Base-by-base conservation (phyloP, 2,888 invertebrate species). In the Dynastes maya region DNA sequence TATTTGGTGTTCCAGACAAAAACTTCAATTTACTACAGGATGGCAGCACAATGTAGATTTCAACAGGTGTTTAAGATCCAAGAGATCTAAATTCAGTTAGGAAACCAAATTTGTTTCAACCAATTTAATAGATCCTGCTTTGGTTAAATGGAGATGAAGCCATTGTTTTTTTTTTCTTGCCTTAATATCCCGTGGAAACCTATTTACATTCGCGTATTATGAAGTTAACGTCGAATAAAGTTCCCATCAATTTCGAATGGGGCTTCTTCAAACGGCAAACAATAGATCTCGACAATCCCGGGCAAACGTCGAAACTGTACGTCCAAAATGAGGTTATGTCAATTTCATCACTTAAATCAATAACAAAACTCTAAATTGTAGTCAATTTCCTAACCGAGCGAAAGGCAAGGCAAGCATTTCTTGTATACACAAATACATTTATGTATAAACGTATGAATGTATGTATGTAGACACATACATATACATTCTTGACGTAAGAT, bases 271-370 rank as follows among this genome's bases (percentile, higher is more conserved):
- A 11, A 22, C 55, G 16, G 55, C 55, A 55, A 55, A 55, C 55
- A 55, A 55, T 55, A 22, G 55, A 55, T 55, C 55, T 22, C 45
- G 45, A 22, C n/a, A 6, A 16, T 55, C 13, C 22, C 55, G 55
- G 22, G 55, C 55, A 45, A 45, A 45, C 45, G 8, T 45, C 45
- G 45, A 45, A 32, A 5, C 32, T 32, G 32, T 32, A 32, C 32
- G 32, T 32, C 4, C 32, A 32, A n/a, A 68, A 68, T 9, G 27
- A 68, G 51, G 68, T 68, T 68, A 29, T 51, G 68, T 51, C 51
- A 68, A 68, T 68, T 68, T 11, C 68, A 49, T 51, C 68, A 68
- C 68, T 68, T 68, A 29, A 51, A 68, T 68, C 68, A 68, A 68
- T 68, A 68, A 51, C 29, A 29, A 63, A 63, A 51, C 27, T 51